A percentile compares a stretch with the other conserved stretches of the same genome.
phyloP scores from a whole-genome alignment of 1,140 invertebrate species.

The Palaemon carinicauda region DNA sequence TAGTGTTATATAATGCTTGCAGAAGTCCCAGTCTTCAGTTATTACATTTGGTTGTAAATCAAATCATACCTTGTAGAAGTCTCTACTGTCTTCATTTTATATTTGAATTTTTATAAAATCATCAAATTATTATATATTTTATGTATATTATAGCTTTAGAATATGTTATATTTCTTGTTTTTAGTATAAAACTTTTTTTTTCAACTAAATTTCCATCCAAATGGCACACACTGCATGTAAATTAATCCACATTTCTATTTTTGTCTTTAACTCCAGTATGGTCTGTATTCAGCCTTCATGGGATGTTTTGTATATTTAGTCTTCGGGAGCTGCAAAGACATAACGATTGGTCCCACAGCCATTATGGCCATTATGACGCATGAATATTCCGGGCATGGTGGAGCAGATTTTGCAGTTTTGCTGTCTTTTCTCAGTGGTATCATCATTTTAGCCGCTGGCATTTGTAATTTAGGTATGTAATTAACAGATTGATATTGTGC shows the following conservation, averaged over 20 bases:
- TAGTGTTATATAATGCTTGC: too few relatives aligned
- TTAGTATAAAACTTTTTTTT: too few relatives aligned
- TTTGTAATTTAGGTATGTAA: constrained; percentile 77
- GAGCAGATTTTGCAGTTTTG: constrained; percentile 79
- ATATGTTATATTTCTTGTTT: too few relatives aligned
- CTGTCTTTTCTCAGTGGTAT: constrained; percentile 79
- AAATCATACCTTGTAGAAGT: too few relatives aligned
- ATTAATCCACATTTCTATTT: neutral
- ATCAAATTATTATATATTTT: too few relatives aligned
- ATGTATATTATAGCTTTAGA: too few relatives aligned
- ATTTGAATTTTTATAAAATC: too few relatives aligned
- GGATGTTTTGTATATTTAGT: constrained; percentile 90
- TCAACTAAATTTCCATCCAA: too few relatives aligned
- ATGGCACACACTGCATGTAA: too few relatives aligned
- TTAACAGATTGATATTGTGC: neutral
- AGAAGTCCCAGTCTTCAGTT: too few relatives aligned
- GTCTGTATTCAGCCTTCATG: constrained; percentile 91
- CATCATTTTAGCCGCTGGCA: constrained; percentile 80
- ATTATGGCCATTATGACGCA: constrained; percentile 83
- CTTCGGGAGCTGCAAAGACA: constrained; percentile 89
- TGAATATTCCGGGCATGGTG: constrained; percentile 76
- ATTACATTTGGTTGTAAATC: too few relatives aligned
- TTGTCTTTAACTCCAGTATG: constrained; percentile 70
- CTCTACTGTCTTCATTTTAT: too few relatives aligned
- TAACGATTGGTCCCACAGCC: constrained; percentile 89